Conservation (phyloP, 1,140 invertebrate genomes). For the Drosophila busckii region DNA sequence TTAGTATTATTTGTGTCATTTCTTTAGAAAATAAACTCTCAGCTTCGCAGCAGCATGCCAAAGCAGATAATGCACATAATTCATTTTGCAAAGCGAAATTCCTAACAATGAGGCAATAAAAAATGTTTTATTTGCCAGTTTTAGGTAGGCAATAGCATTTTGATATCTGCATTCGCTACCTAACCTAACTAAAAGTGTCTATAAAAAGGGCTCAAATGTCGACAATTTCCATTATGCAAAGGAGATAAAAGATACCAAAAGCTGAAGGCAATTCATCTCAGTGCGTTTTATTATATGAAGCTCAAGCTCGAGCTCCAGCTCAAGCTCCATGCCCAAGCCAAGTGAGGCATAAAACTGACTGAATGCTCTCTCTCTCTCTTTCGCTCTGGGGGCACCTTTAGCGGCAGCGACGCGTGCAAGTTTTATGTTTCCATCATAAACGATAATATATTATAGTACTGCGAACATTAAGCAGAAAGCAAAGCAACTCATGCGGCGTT, state of each 20-base stretch:
- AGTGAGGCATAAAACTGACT: conserved; percentile 62
- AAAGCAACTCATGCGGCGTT: conserved; percentile 30
- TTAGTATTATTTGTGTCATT: conserved; percentile 1
- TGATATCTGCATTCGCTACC: conserved; percentile 17
- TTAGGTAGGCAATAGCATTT: no score
- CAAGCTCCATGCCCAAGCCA: conserved; percentile 9
- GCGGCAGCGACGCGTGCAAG: conserved; percentile 50
- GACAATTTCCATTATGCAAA: conserved; percentile 59
- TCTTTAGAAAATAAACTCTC: conserved; percentile 10
- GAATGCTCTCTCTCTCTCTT: conserved; percentile 2
- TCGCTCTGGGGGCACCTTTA: not conserved
- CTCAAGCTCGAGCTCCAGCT: not conserved
- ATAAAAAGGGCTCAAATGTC: conserved; percentile 53
- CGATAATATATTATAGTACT: conserved; percentile 59
- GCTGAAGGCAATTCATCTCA: conserved; percentile 46
- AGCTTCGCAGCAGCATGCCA: conserved; percentile 16
- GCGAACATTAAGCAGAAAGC: conserved; percentile 31
- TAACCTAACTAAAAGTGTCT: conserved; percentile 37
- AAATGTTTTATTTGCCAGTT: conserved; percentile 3
- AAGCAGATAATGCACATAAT: no score
- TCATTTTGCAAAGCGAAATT: conserved; percentile 46
- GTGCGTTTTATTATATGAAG: conserved; percentile 61
- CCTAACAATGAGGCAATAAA: conserved; percentile 28
- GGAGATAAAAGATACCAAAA: conserved; percentile 19
- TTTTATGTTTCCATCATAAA: conserved; percentile 69